Conservation (phyloP, 2,888 invertebrate genomes). For the Eledone cirrhosa region DNA sequence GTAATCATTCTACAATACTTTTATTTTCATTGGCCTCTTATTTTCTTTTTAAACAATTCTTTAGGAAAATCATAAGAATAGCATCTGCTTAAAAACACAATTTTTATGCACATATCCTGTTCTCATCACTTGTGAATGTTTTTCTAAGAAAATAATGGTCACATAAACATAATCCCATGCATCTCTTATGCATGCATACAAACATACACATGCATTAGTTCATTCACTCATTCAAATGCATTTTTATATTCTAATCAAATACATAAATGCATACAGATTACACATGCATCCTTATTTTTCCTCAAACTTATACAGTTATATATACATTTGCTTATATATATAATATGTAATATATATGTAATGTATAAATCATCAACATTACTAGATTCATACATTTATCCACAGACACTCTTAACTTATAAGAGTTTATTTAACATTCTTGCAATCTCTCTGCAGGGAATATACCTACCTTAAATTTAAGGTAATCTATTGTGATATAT, state of each 20-base stretch:
- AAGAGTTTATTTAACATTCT: constrained; percentile 23
- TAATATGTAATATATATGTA: neutral
- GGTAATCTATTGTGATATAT: constrained; percentile 25
- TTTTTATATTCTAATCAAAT: too few relatives aligned
- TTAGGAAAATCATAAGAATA: too few relatives aligned
- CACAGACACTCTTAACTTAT: constrained; percentile 5
- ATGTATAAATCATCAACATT: neutral
- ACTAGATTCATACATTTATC: neutral
- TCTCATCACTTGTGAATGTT: too few relatives aligned
- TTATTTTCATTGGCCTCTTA: constrained; percentile 26
- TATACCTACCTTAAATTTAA: constrained; percentile 19
- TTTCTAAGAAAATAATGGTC: too few relatives aligned
- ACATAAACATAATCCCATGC: too few relatives aligned
- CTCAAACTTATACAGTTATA: too few relatives aligned
- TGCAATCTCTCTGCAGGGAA: constrained; percentile 28
- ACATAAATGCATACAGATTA: too few relatives aligned
- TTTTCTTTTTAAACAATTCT: constrained; percentile 1
- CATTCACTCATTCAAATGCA: neutral
- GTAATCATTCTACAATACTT: constrained; percentile 21
- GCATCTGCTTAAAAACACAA: too few relatives aligned
- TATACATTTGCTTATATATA: neutral
- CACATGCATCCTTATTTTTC: too few relatives aligned
- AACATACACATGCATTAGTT: neutral
- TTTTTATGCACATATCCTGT: too few relatives aligned
- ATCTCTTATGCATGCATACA: neutral